Conservation (phyloP, 2,888 invertebrate species). For the Dyspetes luteomarginatus region DNA sequence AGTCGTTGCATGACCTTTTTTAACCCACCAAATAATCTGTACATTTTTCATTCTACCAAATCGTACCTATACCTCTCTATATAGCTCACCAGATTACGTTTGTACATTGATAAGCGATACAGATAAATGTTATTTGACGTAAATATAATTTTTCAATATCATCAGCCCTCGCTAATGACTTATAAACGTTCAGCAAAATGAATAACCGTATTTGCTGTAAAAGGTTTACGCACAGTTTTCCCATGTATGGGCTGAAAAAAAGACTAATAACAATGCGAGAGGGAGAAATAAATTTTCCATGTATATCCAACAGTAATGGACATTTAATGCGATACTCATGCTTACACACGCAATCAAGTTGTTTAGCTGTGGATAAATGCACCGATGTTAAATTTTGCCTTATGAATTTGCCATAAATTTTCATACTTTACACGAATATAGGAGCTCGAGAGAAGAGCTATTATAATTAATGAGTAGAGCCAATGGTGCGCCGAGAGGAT, state of each 20-base stretch:
- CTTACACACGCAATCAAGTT: slow-evolving; percentile 38
- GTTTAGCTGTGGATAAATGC: slow-evolving; percentile 30
- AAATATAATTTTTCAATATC: background rate
- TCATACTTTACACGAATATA: slow-evolving; percentile 13
- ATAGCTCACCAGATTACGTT: no score
- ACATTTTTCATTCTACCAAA: no score
- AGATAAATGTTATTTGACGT: background rate
- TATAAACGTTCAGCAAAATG: slow-evolving; percentile 11
- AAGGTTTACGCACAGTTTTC: background rate
- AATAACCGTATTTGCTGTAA: background rate
- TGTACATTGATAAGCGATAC: background rate
- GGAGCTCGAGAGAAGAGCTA: slow-evolving; percentile 5
- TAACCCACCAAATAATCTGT: no score
- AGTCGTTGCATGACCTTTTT: no score
- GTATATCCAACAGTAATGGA: background rate
- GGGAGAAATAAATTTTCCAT: slow-evolving; percentile 19
- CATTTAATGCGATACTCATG: slow-evolving; percentile 22
- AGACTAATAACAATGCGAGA: slow-evolving; percentile 30
- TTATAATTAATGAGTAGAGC: slow-evolving; percentile 25
- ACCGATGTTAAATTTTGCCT: slow-evolving; percentile 24
- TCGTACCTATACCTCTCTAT: no score
- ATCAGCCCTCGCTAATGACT: slow-evolving; percentile 15
- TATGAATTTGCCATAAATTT: slow-evolving; percentile 20
- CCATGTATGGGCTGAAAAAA: slow-evolving; percentile 18
- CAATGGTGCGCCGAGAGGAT: slow-evolving; percentile 1